Conservation (phyloP, 1,140 invertebrate species). For the Vanessa tameamea region DNA sequence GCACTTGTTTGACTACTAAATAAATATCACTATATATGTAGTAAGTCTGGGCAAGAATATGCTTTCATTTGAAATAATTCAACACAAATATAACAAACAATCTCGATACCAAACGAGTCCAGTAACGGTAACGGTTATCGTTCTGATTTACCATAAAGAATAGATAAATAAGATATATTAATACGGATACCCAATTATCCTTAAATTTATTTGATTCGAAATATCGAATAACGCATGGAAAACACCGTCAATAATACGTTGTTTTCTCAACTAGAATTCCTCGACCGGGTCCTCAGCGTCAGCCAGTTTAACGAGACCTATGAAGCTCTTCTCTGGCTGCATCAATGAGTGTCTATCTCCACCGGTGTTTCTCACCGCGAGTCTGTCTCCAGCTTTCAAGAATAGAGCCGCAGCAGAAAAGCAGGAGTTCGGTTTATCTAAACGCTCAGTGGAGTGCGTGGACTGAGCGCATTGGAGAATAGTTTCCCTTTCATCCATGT, state of each 20-base stretch:
- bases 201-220: not conserved
- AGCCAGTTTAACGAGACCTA: slow-evolving; percentile 88
- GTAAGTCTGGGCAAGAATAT: slow-evolving; percentile 36
- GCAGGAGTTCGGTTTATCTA: slow-evolving; percentile 84
- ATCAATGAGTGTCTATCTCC: slow-evolving; percentile 85
- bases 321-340: slow-evolving; percentile 88
- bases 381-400: slow-evolving; percentile 83
- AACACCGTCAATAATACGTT: slow-evolving; percentile 19
- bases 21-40: slow-evolving; percentile 30
- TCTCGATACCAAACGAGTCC: not conserved
- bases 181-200: slow-evolving; percentile 1
- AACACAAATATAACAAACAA: not conserved
- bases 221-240: slow-evolving; percentile 5
- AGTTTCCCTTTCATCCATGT: slow-evolving; percentile 61
- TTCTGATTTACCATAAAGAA: not conserved
- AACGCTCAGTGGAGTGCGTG: slow-evolving; percentile 54
- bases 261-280: slow-evolving; percentile 49
- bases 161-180: slow-evolving; percentile 11
- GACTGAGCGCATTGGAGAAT: slow-evolving; percentile 70
- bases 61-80: not conserved
- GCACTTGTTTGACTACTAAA: slow-evolving; percentile 38
- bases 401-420: slow-evolving; percentile 86
- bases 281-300: slow-evolving; percentile 73
- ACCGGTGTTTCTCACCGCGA: slow-evolving; percentile 86
- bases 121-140: not conserved